A percentile compares a stretch with the other conserved stretches of the same genome.
These are phyloP conservation scores for Enteromius fasciolatus DNA, from an alignment of 2,797 vertebrate genomes.

Conservation along the genomic window DNA sequence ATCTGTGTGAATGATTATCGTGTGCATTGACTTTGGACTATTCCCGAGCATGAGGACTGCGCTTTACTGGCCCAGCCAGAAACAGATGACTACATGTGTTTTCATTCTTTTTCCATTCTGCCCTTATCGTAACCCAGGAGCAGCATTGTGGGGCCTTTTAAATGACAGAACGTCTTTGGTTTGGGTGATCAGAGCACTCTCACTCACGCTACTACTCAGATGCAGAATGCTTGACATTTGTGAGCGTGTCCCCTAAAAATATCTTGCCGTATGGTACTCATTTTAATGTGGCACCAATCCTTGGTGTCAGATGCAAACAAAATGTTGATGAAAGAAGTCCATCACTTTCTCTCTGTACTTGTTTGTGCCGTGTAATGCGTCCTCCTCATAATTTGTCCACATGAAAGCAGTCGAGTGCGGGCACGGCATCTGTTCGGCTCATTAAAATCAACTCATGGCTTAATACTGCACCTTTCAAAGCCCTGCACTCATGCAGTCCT, in stretches of 20 bases:
- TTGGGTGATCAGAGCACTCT: slow-evolving; percentile 36
- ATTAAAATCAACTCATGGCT: slow-evolving; percentile 63
- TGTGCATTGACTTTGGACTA: background rate
- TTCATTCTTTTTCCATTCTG: slow-evolving; percentile 67
- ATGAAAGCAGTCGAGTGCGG: slow-evolving; percentile 66
- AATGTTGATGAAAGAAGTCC: slow-evolving; percentile 59
- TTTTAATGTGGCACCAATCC: slow-evolving; percentile 60
- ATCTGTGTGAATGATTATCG: background rate
- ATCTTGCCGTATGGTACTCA: slow-evolving; percentile 66
- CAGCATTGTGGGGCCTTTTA: slow-evolving; percentile 46
- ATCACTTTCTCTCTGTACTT: slow-evolving; percentile 40
- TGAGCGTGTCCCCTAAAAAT: slow-evolving; percentile 69
- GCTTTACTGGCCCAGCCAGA: slow-evolving; percentile 37
- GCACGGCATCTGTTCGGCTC: slow-evolving; percentile 67
- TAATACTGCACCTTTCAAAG: slow-evolving; percentile 42
- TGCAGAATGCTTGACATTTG: slow-evolving; percentile 41
- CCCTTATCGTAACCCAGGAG: slow-evolving; percentile 64
- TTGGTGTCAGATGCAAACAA: slow-evolving; percentile 64
- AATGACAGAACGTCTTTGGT: slow-evolving; percentile 60
- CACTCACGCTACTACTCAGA: slow-evolving; percentile 37
- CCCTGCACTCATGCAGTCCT: slow-evolving; percentile 17
- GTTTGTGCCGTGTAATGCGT: slow-evolving; percentile 56
- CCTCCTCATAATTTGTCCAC: slow-evolving; percentile 69
- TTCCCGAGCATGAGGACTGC: slow-evolving; percentile 26
- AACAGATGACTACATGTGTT: slow-evolving; percentile 62